phyloP scores from a whole-genome alignment of 2,797 vertebrate genomes.

The Pipistrellus kuhlii region DNA sequence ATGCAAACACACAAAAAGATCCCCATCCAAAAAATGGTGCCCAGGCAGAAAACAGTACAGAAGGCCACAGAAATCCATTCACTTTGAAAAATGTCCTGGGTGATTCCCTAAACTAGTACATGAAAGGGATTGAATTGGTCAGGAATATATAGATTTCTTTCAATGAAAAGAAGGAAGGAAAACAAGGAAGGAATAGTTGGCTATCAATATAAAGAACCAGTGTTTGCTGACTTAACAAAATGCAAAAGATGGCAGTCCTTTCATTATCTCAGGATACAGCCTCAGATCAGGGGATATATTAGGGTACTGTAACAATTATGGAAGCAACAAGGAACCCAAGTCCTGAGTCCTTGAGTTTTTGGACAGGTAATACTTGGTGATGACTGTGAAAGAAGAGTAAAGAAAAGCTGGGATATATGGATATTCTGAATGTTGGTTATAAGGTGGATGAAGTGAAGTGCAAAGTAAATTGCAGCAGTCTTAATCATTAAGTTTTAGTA shows the following conservation, averaged over 20 bases:
- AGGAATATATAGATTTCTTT: constrained; percentile 93
- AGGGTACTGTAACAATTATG: constrained; percentile 92
- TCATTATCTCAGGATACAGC: constrained; percentile 93
- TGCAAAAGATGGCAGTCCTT: constrained; percentile 94
- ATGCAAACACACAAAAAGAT: constrained; percentile 95
- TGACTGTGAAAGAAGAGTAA: constrained; percentile 67
- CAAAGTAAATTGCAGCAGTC: constrained; percentile 91
- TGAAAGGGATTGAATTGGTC: constrained; percentile 93
- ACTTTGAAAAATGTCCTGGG: constrained; percentile 92
- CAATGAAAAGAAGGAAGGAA: constrained; percentile 89
- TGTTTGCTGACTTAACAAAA: constrained; percentile 94
- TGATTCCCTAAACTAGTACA: constrained; percentile 92
- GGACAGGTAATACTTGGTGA: background rate
- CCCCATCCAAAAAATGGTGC: constrained; percentile 94
- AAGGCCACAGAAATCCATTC: constrained; percentile 94
- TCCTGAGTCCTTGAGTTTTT: constrained; percentile 91
- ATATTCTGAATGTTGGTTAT: constrained; percentile 94
- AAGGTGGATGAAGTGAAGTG: constrained; percentile 93
- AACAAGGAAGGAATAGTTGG: constrained; percentile 88
- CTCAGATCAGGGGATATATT: constrained; percentile 93
- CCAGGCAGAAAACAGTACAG: constrained; percentile 93
- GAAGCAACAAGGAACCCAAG: constrained; percentile 92
- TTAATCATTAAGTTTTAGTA: constrained; percentile 94
- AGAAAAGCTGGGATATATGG: constrained; percentile 92
- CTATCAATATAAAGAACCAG: constrained; percentile 91